Evolutionary conservation across 2,113 vertebrate genomes (phyloP).

Genomic region (Odocoileus hemionus): DNA sequence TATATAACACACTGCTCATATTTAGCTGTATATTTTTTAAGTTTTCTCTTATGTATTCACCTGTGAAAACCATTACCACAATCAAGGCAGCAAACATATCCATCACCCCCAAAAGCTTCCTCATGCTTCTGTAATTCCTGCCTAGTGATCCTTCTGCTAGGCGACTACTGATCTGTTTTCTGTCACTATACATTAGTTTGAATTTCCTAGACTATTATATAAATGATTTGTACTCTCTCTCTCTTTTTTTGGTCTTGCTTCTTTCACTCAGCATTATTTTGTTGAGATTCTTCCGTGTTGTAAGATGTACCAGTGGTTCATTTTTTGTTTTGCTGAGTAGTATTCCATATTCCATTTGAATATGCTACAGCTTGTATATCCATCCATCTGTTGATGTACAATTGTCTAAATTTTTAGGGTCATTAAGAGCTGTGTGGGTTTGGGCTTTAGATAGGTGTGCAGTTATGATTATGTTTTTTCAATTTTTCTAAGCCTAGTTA

Average conservation of each 20-base stretch:
- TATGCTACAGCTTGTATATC: neutral
- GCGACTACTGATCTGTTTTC: neutral
- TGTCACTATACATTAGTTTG: neutral
- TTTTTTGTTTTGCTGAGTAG: conserved; percentile 17
- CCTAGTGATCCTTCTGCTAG: neutral
- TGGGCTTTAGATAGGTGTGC: neutral
- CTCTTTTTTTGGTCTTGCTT: neutral
- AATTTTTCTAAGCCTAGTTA: neutral
- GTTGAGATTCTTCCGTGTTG: neutral
- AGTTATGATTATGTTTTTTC: neutral
- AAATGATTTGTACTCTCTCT: neutral
- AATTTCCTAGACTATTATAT: neutral
- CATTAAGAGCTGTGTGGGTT: neutral
- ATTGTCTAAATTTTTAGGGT: neutral
- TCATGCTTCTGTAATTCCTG: neutral
- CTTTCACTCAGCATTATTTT: neutral
- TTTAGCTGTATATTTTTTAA: neutral
- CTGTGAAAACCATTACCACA: neutral
- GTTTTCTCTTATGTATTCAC: neutral
- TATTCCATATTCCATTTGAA: neutral
- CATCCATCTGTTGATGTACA: neutral
- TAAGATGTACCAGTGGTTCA: neutral
- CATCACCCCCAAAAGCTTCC: neutral
- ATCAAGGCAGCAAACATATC: neutral
- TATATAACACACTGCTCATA: neutral